Base-by-base conservation (phyloP, 2,888 invertebrate species). In the Pheosia gnoma region DNA sequence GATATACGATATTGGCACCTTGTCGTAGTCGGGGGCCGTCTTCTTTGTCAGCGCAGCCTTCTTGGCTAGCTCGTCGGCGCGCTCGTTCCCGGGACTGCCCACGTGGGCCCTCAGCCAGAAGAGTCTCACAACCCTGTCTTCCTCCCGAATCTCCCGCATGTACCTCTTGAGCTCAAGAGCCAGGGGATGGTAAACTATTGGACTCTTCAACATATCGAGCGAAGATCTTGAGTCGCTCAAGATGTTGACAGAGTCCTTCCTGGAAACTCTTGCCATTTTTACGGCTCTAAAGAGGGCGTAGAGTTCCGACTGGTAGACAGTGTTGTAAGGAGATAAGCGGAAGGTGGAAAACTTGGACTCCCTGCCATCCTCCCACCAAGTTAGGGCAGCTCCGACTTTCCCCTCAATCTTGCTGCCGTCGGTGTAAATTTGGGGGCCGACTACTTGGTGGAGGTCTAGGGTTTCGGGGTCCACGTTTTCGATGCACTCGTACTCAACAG, bases 321-420 rank as follows among this genome's bases (percentile, higher is more conserved):
- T 65, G 59, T 69, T 67, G 36, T 8, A 54, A 0, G 55, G 47
- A n/a, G 63, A 61, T 36, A 70, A 54, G 0, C 51, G 61, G n/a
- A 66, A 60, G 11, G 45, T 70, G 3, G 37, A 9, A 57, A 60
- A 7, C 1, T 0, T 39, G 8, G 37, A 39, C 47, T 71, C 72
- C 8, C 7, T 13, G 0, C 60, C 64, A 2, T 59, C 43, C 38
- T 63, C 52, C 67, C 65, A 71, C 55, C 60, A 59, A 2, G 71
- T 60, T 0, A 66, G 41, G 10, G 70, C 71, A 0, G 69, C 70
- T 9, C 69, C 73, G 0, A 70, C 70, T 57, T 61, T 67, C 0
- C 60, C 66, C 8, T 66, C 66, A 1, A 67, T 61, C 52, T 74
- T 72, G 37, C 71, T 71, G 7, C 70, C 70, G 47, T 74, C 71